phyloP scores from a whole-genome alignment of 2,888 invertebrate genomes.

The Falcaria lacertinaria region DNA sequence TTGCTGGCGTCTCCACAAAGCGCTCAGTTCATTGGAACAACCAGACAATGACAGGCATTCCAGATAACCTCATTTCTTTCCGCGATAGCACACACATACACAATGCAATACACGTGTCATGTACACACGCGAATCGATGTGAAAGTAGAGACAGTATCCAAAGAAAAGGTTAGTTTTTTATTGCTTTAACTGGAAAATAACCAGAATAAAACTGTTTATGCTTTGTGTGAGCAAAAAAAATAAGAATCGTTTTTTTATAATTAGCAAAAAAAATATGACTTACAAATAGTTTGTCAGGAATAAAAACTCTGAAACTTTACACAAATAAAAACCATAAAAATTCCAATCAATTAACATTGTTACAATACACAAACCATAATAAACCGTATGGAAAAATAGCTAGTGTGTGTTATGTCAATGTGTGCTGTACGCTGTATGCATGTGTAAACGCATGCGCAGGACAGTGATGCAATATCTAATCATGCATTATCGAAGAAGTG shows the following conservation, averaged over 20 bases:
- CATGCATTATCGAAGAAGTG: conserved; percentile 63
- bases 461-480: conserved; percentile 66
- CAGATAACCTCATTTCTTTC: conserved; percentile 80
- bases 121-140: conserved; percentile 13
- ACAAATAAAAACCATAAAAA: not conserved
- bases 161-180: no score
- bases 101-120: conserved; percentile 21
- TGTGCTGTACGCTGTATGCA: no score
- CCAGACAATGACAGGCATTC: conserved; percentile 70
- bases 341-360: not conserved
- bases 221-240: no score
- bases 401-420: conserved; percentile 16
- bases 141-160: conserved; percentile 3
- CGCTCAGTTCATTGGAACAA: conserved; percentile 41
- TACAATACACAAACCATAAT: not conserved
- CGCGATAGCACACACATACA: conserved; percentile 54
- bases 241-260: no score
- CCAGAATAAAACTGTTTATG: no score
- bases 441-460: conserved; percentile 19
- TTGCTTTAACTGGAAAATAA: no score
- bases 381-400: conserved; percentile 13
- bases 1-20: conserved; percentile 18
- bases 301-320: no score
- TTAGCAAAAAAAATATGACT: no score
- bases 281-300: no score